Conservation (phyloP, 2,888 invertebrate species). For the Morpho achilles region DNA sequence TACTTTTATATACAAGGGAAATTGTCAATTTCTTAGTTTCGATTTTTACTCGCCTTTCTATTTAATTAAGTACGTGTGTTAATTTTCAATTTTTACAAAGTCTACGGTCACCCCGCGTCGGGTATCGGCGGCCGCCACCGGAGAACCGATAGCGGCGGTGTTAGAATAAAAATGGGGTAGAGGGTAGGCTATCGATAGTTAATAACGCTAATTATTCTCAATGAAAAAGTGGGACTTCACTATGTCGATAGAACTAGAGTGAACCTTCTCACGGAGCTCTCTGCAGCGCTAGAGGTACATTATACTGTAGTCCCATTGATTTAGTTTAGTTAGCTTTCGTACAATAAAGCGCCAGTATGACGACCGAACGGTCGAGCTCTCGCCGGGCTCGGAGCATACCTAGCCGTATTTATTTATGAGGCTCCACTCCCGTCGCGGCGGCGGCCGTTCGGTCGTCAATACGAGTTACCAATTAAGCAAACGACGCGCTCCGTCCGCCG, state of each 20-base stretch:
- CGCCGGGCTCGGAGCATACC: slow-evolving; percentile 9
- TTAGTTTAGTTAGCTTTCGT: too few relatives aligned
- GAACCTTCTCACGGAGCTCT: too few relatives aligned
- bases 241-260: too few relatives aligned
- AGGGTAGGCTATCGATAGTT: slow-evolving; percentile 22
- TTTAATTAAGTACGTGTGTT: too few relatives aligned
- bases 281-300: too few relatives aligned
- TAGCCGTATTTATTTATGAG: slow-evolving; percentile 25
- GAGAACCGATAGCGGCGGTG: slow-evolving; percentile 11
- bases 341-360: too few relatives aligned
- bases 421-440: slow-evolving; percentile 10
- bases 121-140: not conserved
- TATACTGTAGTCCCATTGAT: too few relatives aligned
- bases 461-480: not conserved
- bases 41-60: too few relatives aligned
- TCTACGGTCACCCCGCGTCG: not conserved
- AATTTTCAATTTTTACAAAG: too few relatives aligned
- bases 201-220: not conserved
- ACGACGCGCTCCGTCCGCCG: not conserved
- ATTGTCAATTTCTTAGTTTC: too few relatives aligned
- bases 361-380: not conserved
- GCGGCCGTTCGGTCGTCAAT: slow-evolving; percentile 1
- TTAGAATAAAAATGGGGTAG: slow-evolving; percentile 20
- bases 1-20: slow-evolving; percentile 2
- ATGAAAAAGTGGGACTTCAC: too few relatives aligned